Evolutionary conservation across 1,140 invertebrate species (phyloP).

Genomic region (Cyphomyrmex costatus): DNA sequence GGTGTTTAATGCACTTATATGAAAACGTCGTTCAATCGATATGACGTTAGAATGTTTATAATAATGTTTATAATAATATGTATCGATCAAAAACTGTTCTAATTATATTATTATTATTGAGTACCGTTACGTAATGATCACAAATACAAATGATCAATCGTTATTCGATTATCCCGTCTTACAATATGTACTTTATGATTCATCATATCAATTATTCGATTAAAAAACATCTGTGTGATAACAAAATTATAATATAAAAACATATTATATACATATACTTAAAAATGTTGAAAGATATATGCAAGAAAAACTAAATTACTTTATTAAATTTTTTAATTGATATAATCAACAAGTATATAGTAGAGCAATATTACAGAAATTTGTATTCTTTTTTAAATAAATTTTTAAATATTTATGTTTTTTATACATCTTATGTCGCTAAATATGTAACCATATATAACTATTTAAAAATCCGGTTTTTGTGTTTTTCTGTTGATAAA

Average conservation of each 20-base stretch:
- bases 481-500: not conserved
- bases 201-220: not conserved
- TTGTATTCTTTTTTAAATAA: not conserved
- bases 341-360: not conserved
- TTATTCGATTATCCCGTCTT: not conserved
- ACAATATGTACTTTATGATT: not conserved
- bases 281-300: not conserved
- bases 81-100: not conserved
- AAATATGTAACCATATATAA: not conserved
- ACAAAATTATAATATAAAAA: not conserved
- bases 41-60: not conserved
- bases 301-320: not conserved
- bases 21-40: not conserved
- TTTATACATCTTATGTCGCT: not conserved
- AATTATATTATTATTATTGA: slow-evolving; percentile 12
- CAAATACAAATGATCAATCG: not conserved
- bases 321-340: slow-evolving; percentile 7
- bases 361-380: not conserved
- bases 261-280: not conserved
- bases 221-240: not conserved
- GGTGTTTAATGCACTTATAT: not conserved
- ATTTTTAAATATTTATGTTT: not conserved
- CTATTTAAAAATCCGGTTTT: not conserved
- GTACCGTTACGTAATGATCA: slow-evolving; percentile 8
- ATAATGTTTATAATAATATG: not conserved